phyloP scores from a whole-genome alignment of 2,113 vertebrate genomes.

The Leptocoma aspasia region DNA sequence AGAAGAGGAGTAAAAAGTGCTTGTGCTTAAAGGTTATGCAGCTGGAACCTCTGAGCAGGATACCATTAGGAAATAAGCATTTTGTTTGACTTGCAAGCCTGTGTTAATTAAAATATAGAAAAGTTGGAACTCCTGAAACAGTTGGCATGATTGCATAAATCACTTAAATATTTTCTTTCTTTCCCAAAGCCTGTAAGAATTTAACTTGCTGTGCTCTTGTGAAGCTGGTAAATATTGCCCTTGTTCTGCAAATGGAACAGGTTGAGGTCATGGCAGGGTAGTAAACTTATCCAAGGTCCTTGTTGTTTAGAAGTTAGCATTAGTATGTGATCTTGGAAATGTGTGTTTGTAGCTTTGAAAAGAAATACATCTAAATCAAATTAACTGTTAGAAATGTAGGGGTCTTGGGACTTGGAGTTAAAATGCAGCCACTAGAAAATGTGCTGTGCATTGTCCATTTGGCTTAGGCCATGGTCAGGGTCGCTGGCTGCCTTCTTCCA shows the following conservation, averaged over 20 bases:
- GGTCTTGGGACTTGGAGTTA: neutral
- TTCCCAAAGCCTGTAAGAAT: neutral
- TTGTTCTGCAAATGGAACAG: neutral
- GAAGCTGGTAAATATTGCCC: neutral
- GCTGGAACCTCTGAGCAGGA: neutral
- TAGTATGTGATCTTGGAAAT: neutral
- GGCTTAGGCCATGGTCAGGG: neutral
- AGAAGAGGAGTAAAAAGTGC: neutral
- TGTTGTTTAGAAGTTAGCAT: neutral
- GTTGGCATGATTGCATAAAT: neutral
- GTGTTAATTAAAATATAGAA: neutral
- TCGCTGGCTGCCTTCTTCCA: neutral
- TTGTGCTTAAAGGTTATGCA: neutral
- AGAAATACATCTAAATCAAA: neutral
- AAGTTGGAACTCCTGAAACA: neutral
- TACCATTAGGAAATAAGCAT: neutral
- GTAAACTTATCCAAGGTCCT: neutral
- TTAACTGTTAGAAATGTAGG: neutral
- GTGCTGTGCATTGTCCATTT: fast-evolving
- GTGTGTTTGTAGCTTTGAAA: neutral
- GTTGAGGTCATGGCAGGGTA: neutral
- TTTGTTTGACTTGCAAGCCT: neutral
- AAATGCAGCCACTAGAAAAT: neutral
- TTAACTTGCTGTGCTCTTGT: neutral
- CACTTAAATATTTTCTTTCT: neutral